phyloP scores from a whole-genome alignment of 1,140 invertebrate species.

The Steinernema khuongi region DNA sequence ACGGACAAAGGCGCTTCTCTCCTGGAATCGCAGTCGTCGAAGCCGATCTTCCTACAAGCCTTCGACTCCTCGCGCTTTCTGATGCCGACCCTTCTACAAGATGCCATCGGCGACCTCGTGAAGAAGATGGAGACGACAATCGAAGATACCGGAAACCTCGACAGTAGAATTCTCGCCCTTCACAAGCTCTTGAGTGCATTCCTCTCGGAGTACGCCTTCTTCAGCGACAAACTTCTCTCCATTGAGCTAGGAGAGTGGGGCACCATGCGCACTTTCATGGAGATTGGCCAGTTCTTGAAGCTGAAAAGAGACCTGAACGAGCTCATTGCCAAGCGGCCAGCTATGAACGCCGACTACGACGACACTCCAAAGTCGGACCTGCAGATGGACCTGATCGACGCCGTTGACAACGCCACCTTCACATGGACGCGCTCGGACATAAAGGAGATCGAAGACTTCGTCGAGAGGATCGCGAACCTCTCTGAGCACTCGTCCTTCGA shows the following conservation, averaged over 20 bases:
- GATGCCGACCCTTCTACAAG: not conserved
- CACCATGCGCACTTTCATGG: not conserved
- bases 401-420: not conserved
- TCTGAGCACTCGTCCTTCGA: not conserved
- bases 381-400: not conserved
- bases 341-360: conserved; percentile 6
- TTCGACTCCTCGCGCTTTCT: conserved; percentile 5
- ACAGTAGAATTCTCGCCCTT: not conserved
- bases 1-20: not conserved
- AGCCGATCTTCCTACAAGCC: conserved; percentile 7
- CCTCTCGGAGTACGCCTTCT: not conserved
- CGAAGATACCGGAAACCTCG: not conserved
- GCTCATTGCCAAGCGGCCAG: not conserved
- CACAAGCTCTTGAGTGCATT: not conserved
- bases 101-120: not conserved
- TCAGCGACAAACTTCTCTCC: not conserved
- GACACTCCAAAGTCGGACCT: not conserved
- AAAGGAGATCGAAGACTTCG: not conserved
- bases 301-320: not conserved
- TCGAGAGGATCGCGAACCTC: not conserved
- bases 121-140: not conserved
- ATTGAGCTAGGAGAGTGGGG: not conserved
- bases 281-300: not conserved
- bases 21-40: not conserved
- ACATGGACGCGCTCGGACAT: not conserved